These are phyloP conservation scores for Ptychoptera albimana DNA, from an alignment of 2,888 invertebrate genomes.

Conservation along the genomic window DNA sequence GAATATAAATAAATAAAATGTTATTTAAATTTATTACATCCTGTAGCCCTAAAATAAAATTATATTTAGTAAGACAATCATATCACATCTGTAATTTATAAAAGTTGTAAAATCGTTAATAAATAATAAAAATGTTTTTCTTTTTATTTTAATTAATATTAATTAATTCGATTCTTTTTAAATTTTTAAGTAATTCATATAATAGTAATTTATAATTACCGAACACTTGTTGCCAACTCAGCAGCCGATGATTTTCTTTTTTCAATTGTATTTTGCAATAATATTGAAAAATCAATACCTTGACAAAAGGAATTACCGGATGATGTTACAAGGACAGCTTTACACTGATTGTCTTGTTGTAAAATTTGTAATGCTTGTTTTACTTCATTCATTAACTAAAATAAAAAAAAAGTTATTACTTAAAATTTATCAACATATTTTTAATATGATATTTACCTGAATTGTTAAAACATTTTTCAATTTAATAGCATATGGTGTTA, in stretches of 20 bases:
- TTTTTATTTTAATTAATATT: neutral
- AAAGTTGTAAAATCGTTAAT: neutral
- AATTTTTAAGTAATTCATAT: no score
- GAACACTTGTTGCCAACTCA: constrained; percentile 52
- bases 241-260: constrained; percentile 46
- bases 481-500: constrained; percentile 40
- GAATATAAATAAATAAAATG: no score
- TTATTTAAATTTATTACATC: no score
- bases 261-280: constrained; percentile 43
- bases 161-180: constrained; percentile 1
- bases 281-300: constrained; percentile 60
- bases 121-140: no score
- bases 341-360: constrained; percentile 43
- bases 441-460: constrained; percentile 30
- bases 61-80: no score
- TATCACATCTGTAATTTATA: neutral
- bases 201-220: constrained; percentile 38
- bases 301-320: constrained; percentile 63
- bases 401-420: constrained; percentile 12
- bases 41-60: no score
- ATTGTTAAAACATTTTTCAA: constrained; percentile 43
- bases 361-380: constrained; percentile 47
- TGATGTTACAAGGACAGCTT: constrained; percentile 52
- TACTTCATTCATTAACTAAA: constrained; percentile 62
- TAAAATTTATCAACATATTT: neutral